phyloP scores from a whole-genome alignment of 2,113 vertebrate species.

The Galbula dea region DNA sequence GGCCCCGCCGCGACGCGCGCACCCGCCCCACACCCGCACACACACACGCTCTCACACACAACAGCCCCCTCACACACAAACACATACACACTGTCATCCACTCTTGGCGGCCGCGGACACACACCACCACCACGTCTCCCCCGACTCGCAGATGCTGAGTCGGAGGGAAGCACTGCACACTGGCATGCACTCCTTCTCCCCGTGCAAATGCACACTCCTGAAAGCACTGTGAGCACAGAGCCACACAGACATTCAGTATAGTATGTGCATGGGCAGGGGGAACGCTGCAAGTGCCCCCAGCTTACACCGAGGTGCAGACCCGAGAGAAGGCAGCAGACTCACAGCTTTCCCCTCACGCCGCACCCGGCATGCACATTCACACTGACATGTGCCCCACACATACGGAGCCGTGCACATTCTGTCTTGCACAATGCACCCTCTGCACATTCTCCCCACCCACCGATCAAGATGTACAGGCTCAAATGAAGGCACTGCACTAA shows the following conservation, averaged over 20 bases:
- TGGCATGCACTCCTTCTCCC: not conserved
- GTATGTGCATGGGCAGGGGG: not conserved
- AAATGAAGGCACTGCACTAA: rapidly evolving
- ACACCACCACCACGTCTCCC: not conserved
- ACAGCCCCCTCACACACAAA: not conserved
- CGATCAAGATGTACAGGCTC: not conserved
- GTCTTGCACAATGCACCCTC: not conserved
- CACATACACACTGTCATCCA: not conserved
- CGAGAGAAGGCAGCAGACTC: not conserved
- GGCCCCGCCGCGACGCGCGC: constrained; percentile 24
- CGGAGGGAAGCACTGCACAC: not conserved
- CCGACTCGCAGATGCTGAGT: not conserved
- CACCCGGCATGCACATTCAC: too few relatives aligned
- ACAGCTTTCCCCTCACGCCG: too few relatives aligned
- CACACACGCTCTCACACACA: not conserved
- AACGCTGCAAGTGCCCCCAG: too few relatives aligned
- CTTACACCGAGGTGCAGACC: not conserved
- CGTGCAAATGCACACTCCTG: not conserved
- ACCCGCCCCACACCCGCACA: not conserved
- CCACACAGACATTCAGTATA: rapidly evolving
- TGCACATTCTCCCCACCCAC: rapidly evolving
- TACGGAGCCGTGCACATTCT: rapidly evolving
- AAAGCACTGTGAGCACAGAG: not conserved
- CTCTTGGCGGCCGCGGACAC: not conserved
- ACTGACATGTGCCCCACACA: rapidly evolving